phyloP scores from a whole-genome alignment of 1,140 invertebrate species.

The Muscidifurax raptorellus region DNA sequence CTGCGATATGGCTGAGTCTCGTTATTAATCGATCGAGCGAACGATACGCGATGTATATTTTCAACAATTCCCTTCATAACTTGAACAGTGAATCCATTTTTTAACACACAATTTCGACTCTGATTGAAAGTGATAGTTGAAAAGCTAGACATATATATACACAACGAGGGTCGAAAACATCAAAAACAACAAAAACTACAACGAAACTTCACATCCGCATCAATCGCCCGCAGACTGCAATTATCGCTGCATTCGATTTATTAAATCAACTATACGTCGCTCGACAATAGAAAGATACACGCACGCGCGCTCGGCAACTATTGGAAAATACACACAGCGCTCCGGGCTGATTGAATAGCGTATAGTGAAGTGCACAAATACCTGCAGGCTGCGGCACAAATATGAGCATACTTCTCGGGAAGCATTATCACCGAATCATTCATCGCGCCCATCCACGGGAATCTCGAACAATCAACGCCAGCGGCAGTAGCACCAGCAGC shows the following conservation, averaged over 20 bases:
- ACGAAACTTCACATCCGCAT: not conserved
- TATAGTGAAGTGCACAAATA: not conserved
- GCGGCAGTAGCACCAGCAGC: not conserved
- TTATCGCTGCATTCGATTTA: not conserved
- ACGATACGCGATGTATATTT: too few relatives aligned
- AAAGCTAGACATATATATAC: too few relatives aligned
- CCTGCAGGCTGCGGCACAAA: not conserved
- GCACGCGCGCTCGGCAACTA: not conserved
- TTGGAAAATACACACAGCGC: not conserved
- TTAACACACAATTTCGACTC: too few relatives aligned
- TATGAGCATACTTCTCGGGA: not conserved
- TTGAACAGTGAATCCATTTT: too few relatives aligned
- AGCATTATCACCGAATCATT: not conserved
- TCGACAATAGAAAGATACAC: not conserved
- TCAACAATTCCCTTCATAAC: too few relatives aligned
- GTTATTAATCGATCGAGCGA: too few relatives aligned
- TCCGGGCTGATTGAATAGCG: not conserved
- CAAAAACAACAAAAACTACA: not conserved
- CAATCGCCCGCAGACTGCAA: not conserved
- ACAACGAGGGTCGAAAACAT: not conserved
- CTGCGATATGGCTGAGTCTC: too few relatives aligned
- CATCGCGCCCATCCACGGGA: not conserved
- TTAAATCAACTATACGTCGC: not conserved
- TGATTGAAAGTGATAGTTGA: too few relatives aligned
- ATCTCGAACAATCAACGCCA: slow-evolving; percentile 8